phyloP scores from a whole-genome alignment of 2,113 vertebrate genomes.

The Pristiophorus japonicus region DNA sequence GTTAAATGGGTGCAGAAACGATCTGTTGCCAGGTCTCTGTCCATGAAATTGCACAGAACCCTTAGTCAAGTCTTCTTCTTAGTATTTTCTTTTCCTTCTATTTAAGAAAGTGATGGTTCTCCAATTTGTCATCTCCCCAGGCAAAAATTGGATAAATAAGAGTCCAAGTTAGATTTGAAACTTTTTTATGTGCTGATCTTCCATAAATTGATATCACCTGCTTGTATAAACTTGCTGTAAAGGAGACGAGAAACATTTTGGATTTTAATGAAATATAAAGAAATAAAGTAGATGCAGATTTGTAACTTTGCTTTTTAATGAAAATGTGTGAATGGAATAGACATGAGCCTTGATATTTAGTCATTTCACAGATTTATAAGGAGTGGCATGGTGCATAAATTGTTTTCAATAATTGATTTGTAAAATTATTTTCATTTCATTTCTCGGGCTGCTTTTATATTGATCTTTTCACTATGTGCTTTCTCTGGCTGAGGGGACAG shows the following conservation, averaged over 20 bases:
- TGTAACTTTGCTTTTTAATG: neutral
- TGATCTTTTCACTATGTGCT: neutral
- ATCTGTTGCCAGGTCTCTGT: neutral
- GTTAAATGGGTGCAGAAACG: neutral
- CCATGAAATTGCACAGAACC: neutral
- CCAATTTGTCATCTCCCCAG: neutral
- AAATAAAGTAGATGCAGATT: neutral
- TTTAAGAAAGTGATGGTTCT: neutral
- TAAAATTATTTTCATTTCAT: neutral
- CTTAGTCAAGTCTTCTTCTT: neutral
- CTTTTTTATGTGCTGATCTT: neutral
- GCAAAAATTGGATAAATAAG: neutral
- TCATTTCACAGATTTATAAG: neutral
- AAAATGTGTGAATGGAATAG: neutral
- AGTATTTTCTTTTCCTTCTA: neutral
- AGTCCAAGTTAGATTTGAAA: neutral
- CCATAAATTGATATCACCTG: neutral
- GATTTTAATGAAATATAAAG: too few relatives aligned
- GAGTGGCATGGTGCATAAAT: neutral
- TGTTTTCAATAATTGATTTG: neutral
- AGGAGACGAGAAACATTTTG: neutral
- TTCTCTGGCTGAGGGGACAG: neutral
- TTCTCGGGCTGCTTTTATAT: neutral
- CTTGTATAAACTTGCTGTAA: neutral
- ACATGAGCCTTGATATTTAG: neutral